Base-by-base conservation (phyloP, 2,888 invertebrate species). In the Sesia apiformis region DNA sequence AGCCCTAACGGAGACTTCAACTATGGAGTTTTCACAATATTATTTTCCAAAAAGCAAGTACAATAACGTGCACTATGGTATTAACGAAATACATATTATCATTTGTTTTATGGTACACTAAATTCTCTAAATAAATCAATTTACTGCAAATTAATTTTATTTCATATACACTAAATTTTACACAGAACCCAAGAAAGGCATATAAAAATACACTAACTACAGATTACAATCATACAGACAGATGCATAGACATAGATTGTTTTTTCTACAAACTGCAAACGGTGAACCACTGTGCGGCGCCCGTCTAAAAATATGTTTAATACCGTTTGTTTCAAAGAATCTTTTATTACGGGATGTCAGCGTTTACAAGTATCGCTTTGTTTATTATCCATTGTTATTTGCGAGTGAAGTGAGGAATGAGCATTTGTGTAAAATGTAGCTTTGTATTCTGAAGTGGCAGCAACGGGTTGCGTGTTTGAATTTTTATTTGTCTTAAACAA, bases 341-440 rank as follows among this genome's bases (percentile, higher is more conserved):
- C 60, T 71, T 72, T 72, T 73, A 73, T 69, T 67, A 64, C 63
- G 49, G 54, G 57, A 57, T 66, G 67, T 74, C 68, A 70, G 64
- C 68, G 56, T 70, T 74, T 67, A 55, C 66, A 64, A 68, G 72
- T 74, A 71, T 66, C 64, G 62, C 65, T 60, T 61, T 68, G 69
- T 76, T 76, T 76, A 75, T 73, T 66, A 68, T 69, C 70, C 72
- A 76, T 76, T 78, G 76, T 76, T 72, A 58, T 63, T 68, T 63
- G 60, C 61, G 59, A 59, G 58, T 61, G 60, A 58, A 57, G 60
- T 52, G 49, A 58, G 57, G 57, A 56, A 62, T 58, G 58, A 56
- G 60, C 58, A 61, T 63, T 61, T 56, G 63, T 59, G 46, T 46
- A 46, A 46, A 61, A 63, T 59, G 64, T 62, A 58, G 63, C 66